Conservation (phyloP, 2,888 invertebrate species). For the Watsonalla binaria region DNA sequence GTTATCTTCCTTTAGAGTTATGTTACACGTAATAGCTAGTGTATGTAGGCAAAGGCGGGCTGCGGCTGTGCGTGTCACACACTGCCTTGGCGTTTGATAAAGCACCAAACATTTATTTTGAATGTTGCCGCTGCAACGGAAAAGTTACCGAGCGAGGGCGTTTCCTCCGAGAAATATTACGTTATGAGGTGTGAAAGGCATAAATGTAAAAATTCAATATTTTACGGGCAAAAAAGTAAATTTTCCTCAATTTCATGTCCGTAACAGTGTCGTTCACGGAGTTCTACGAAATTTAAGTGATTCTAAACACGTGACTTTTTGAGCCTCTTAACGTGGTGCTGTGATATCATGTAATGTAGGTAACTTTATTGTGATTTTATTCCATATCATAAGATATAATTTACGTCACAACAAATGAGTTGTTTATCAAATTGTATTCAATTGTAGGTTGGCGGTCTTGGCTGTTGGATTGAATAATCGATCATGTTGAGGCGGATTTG, state of each 20-base stretch:
- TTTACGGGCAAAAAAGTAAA: slow-evolving; percentile 61
- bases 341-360: no score
- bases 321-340: background rate
- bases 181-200: slow-evolving; percentile 78
- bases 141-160: slow-evolving; percentile 63
- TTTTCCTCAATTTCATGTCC: slow-evolving; percentile 60
- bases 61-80: slow-evolving; percentile 33
- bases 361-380: background rate
- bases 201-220: slow-evolving; percentile 79
- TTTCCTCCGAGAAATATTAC: slow-evolving; percentile 70
- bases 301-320: background rate
- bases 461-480: slow-evolving; percentile 51
- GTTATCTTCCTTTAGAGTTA: slow-evolving; percentile 5
- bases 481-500: slow-evolving; percentile 68
- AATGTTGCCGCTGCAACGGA: slow-evolving; percentile 70
- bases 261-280: slow-evolving; percentile 51
- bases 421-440: slow-evolving; percentile 25
- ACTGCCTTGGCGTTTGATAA: slow-evolving; percentile 53
- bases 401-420: slow-evolving; percentile 19
- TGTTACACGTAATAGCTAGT: slow-evolving; percentile 22
- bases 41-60: slow-evolving; percentile 24
- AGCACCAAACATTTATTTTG: slow-evolving; percentile 75
- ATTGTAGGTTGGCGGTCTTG: slow-evolving; percentile 17
- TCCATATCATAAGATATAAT: slow-evolving; percentile 2
- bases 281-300: slow-evolving; percentile 25